Conservation (phyloP, 92 coral and sea anemone genomes). For the Actinostola sp. region DNA sequence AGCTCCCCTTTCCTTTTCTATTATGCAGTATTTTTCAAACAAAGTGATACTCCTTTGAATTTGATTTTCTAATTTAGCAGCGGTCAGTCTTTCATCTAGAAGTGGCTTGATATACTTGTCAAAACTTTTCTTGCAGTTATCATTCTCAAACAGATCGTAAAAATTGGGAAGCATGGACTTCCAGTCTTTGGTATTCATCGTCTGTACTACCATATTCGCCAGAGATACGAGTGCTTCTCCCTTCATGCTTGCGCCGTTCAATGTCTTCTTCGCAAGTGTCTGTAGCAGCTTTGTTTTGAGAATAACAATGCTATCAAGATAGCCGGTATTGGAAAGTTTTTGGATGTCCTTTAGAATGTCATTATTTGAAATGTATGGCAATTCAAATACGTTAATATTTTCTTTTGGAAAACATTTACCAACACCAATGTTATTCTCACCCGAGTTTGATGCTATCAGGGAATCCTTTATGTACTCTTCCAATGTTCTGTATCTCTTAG, state of each 20-base stretch:
- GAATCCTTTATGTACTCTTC: slow-evolving; percentile 31
- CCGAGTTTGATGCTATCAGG: slow-evolving; percentile 9
- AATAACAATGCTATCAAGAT: background rate
- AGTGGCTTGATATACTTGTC: slow-evolving; percentile 25
- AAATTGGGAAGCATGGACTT: slow-evolving; percentile 15
- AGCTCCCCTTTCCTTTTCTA: no score
- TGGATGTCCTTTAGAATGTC: slow-evolving; percentile 10
- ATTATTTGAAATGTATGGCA: slow-evolving; percentile 22
- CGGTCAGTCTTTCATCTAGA: slow-evolving; percentile 6
- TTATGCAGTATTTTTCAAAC: no score
- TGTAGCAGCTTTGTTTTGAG: slow-evolving; percentile 3
- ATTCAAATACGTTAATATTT: slow-evolving; percentile 23
- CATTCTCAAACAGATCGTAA: slow-evolving; percentile 25
- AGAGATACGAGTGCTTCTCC: slow-evolving; percentile 34
- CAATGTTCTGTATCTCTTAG: slow-evolving; percentile 13
- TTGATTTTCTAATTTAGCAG: no score
- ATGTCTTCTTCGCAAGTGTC: slow-evolving; percentile 31
- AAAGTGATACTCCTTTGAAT: no score
- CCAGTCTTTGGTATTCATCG: slow-evolving; percentile 17
- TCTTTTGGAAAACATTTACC: slow-evolving; percentile 36
- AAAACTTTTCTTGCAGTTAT: slow-evolving; percentile 31
- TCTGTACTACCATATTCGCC: slow-evolving; percentile 11
- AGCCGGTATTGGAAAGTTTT: background rate
- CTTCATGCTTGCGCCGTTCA: slow-evolving; percentile 33
- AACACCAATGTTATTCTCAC: slow-evolving; percentile 10